Percentiles rank a stretch among this genome's conserved stretches.
Evolutionary conservation across 2,113 vertebrate species (phyloP).

Genomic region (Rhegmatorhina hoffmannsi): DNA sequence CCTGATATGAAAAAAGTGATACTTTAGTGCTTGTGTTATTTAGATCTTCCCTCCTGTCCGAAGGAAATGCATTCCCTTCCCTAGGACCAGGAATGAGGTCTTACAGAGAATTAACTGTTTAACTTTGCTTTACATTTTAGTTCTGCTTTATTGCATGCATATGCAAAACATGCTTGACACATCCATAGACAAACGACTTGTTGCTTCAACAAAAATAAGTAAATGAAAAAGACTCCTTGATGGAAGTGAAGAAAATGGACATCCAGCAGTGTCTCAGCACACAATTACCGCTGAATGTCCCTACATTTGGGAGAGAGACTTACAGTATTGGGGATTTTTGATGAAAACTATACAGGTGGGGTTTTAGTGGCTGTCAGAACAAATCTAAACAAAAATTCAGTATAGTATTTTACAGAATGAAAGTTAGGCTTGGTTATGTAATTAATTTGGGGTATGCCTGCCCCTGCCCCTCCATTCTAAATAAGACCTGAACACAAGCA

Average conservation of each 20-base stretch:
- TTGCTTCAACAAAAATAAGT: not conserved
- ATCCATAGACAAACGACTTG: not conserved
- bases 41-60: not conserved
- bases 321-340: not conserved
- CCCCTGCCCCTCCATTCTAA: not conserved
- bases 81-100: not conserved
- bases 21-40: not conserved
- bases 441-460: not conserved
- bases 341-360: not conserved
- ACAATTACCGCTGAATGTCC: not conserved
- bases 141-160: not conserved
- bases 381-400: not conserved
- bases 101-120: not conserved
- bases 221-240: not conserved
- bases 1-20: not conserved
- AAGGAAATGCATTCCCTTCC: not conserved
- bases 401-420: not conserved
- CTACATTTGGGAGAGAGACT: not conserved
- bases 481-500: not conserved
- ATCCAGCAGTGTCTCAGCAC: not conserved
- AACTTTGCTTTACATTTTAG: not conserved
- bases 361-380: not conserved
- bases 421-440: not conserved
- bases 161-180: not conserved
- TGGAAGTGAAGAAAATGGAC: not conserved